These are phyloP conservation scores for Chelonia mydas DNA, from an alignment of 2,797 vertebrate species.

Conservation along the genomic window DNA sequence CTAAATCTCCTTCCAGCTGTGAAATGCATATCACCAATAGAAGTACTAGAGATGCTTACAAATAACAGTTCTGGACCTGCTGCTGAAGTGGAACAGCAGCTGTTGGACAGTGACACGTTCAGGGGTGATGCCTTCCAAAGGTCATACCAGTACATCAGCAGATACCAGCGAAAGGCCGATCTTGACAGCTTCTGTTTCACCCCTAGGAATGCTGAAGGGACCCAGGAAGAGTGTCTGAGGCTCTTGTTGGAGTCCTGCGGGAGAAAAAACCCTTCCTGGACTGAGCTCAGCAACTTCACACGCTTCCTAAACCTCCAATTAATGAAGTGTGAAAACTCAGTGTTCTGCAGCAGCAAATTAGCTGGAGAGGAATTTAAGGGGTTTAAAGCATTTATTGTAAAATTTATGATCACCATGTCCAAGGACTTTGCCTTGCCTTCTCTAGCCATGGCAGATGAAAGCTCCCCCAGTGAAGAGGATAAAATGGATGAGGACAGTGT, in stretches of 20 bases:
- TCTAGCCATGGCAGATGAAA: conserved; percentile 80
- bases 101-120: conserved; percentile 70
- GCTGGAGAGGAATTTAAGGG: conserved; percentile 76
- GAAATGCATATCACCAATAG: conserved; percentile 78
- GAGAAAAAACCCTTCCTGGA: conserved; percentile 84
- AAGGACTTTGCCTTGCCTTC: conserved; percentile 86
- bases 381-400: conserved; percentile 85
- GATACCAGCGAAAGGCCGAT: conserved; percentile 54
- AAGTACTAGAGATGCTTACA: conserved; percentile 67
- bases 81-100: conserved; percentile 68
- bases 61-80: background rate
- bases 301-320: conserved; percentile 86
- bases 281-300: conserved; percentile 85
- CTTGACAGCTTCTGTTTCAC: conserved; percentile 81
- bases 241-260: conserved; percentile 80
- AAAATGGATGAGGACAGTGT: conserved; percentile 63
- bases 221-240: conserved; percentile 77
- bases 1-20: conserved; percentile 83
- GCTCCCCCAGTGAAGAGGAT: conserved; percentile 31
- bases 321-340: conserved; percentile 82
- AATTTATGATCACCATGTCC: conserved; percentile 87
- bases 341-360: conserved; percentile 82
- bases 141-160: conserved; percentile 83
- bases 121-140: conserved; percentile 82
- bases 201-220: conserved; percentile 50